phyloP scores from a whole-genome alignment of 2,797 vertebrate genomes.

The Pygocentrus nattereri region DNA sequence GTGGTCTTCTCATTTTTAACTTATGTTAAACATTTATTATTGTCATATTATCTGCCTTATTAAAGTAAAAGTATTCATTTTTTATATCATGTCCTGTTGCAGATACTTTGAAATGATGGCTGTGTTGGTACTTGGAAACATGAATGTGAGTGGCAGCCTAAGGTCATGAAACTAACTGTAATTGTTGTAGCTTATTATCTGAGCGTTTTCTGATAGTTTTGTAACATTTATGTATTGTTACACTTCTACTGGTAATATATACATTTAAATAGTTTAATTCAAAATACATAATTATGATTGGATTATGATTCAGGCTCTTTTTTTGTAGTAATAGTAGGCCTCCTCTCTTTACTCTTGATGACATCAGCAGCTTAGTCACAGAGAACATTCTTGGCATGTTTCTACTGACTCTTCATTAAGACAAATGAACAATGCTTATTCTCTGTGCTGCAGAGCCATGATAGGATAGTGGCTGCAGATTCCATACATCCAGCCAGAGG shows the following conservation, averaged over 20 bases:
- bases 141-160: too few species aligned
- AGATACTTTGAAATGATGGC: too few species aligned
- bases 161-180: too few species aligned
- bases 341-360: background rate
- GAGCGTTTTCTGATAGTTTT: background rate
- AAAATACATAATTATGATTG: background rate
- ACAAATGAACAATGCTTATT: slow-evolving; percentile 79
- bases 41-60: too few species aligned
- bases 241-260: background rate
- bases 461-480: slow-evolving; percentile 74
- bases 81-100: too few species aligned
- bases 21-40: too few species aligned
- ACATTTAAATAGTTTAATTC: background rate
- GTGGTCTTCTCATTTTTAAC: too few species aligned
- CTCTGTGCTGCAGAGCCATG: slow-evolving; percentile 76
- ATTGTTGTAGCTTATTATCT: too few species aligned
- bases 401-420: slow-evolving; percentile 75
- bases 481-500: slow-evolving; percentile 68
- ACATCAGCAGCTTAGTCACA: slow-evolving; percentile 32
- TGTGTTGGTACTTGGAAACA: too few species aligned
- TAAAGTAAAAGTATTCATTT: too few species aligned
- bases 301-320: background rate
- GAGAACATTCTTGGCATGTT: slow-evolving; percentile 68
- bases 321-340: background rate
- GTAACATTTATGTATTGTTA: background rate